Base-by-base conservation (phyloP, 1,140 invertebrate species). In the Dinothrombium tinctorium region DNA sequence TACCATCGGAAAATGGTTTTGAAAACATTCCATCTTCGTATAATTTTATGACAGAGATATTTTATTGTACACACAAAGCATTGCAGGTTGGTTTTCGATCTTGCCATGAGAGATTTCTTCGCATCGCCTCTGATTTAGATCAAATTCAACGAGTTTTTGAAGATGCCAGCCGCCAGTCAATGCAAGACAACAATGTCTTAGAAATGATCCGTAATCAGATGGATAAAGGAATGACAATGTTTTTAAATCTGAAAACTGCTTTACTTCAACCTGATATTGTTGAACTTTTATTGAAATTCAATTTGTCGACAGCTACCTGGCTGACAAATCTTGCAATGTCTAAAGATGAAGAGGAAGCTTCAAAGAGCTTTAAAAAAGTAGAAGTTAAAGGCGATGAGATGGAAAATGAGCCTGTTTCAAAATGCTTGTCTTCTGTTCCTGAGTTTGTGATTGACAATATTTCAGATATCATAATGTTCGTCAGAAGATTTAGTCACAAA, bases 41-140 rank as follows among this genome's bases (percentile, higher is more conserved):
- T 62, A 1, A 65, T 71, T 92, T 92, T 58, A 71, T 83, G 2
- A 86, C 79, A 0, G 79, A 89, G 55, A 76, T 77, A 51, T 92
- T 90, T 58, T 89, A 74, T 56, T 64, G 87, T 59, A 74, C 80
- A 3, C 84, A 94, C 53, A 73, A 75, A 51, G 71, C 76, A 39
- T 63, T 90, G 22, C 72, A 83, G 54, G 63, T 90, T 40, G 77
- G 82, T 25, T 74, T 78, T 51, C 66, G 74, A 33, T 73, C 81
- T 14, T 68, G 76, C 25, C 66, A 78, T 23, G 80, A 86, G 46
- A 75, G 75, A 50, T 62, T 83, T 35, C 63, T 69, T 39, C 58
- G 59, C 36, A 47, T 67, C 28, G 65, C 68, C 54, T 69, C 72
- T 50, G 76, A 84, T 46, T 59, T 90, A 41, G 69, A 67, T 29